Evolutionary conservation across 2,113 vertebrate genomes (phyloP).

Genomic region (Patagioenas fasciata): DNA sequence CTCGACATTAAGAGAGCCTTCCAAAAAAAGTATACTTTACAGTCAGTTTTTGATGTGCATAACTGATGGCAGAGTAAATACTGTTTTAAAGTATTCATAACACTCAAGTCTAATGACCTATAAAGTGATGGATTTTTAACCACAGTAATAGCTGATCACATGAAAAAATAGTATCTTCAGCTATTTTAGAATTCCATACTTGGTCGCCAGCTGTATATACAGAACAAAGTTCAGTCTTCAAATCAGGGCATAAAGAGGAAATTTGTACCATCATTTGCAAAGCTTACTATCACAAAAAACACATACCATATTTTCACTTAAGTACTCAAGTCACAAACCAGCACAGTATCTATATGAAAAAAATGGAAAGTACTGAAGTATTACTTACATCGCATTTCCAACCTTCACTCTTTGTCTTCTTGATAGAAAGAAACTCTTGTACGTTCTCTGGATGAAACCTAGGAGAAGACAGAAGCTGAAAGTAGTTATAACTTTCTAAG

Average conservation of each 20-base stretch:
- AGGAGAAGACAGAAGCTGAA: not conserved
- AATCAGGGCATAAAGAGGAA: not conserved
- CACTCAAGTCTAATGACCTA: not conserved
- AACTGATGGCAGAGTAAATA: not conserved
- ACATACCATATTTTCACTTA: not conserved
- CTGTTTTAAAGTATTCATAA: not conserved
- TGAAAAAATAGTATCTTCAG: not conserved
- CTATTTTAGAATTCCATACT: not conserved
- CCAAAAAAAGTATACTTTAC: not conserved
- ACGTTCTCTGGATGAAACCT: conserved; percentile 96
- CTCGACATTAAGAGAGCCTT: not conserved
- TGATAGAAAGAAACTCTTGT: conserved; percentile 91
- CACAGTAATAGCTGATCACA: not conserved
- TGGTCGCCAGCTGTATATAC: accelerated
- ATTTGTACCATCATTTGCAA: not conserved
- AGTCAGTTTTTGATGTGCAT: not conserved
- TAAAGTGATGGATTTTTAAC: not conserved
- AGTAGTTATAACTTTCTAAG: not conserved
- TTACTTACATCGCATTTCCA: conserved; percentile 96
- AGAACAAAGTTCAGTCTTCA: not conserved
- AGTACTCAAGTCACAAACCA: not conserved
- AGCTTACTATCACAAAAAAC: not conserved
- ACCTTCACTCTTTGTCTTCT: conserved; percentile 92
- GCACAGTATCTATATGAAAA: not conserved
- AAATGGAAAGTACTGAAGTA: not conserved